Percentiles rank a stretch among this genome's conserved stretches.
Conservation (phyloP, 2,797 vertebrate genomes). For the Poecile montanus region DNA sequence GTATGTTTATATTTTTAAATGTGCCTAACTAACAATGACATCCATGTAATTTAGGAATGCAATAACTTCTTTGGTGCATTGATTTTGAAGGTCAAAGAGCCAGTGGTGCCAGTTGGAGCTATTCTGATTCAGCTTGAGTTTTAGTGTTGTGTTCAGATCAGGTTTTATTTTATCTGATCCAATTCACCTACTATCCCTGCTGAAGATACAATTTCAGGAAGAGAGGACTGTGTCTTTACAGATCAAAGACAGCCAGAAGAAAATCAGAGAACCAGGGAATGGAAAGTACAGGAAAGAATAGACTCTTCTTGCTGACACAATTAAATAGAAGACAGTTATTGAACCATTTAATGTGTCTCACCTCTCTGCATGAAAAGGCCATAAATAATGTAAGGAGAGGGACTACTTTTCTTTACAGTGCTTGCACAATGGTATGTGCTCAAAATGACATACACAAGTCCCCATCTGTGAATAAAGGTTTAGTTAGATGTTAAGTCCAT, state of each 20-base stretch:
- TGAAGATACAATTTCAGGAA: conserved; percentile 29
- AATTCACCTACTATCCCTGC: neutral
- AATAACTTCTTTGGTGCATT: neutral
- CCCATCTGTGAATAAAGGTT: neutral
- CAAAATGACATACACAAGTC: conserved; percentile 10
- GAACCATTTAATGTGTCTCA: conserved; percentile 52
- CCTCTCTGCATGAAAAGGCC: conserved; percentile 19
- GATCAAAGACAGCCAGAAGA: conserved; percentile 15
- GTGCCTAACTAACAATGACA: neutral
- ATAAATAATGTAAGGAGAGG: conserved; percentile 56
- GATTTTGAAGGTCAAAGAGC: conserved; percentile 20
- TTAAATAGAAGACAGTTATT: conserved; percentile 50
- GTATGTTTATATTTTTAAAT: neutral
- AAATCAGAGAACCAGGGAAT: neutral
- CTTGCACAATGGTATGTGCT: conserved; percentile 14
- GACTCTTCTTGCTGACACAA: conserved; percentile 29
- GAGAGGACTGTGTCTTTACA: neutral
- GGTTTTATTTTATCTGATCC: conserved; percentile 18
- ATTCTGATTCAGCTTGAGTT: neutral
- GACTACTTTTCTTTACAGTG: neutral
- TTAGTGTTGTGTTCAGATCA: neutral
- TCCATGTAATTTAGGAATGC: neutral
- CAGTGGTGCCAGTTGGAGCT: neutral
- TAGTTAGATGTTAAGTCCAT: neutral
- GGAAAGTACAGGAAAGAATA: conserved; percentile 22